Evolutionary conservation across 2,113 vertebrate species (phyloP).

Genomic region (Anoplopoma fimbria): DNA sequence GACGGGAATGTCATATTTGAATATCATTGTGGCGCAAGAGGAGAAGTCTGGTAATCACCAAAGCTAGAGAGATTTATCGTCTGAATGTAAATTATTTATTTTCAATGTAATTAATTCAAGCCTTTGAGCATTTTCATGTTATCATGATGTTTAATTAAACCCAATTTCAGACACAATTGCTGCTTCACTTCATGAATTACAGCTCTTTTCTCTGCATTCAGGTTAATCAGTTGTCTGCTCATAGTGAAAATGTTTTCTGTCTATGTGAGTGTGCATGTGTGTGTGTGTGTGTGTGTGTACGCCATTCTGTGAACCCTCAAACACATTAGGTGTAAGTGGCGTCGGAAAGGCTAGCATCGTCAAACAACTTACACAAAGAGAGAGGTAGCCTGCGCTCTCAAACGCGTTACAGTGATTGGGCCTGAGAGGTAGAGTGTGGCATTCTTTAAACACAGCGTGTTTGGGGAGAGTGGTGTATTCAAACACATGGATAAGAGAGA

Average conservation of each 20-base stretch:
- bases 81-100: slow-evolving; percentile 26
- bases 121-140: slow-evolving; percentile 2
- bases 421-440: slow-evolving; percentile 72
- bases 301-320: slow-evolving; percentile 43
- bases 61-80: background rate
- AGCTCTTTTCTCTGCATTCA: slow-evolving; percentile 34
- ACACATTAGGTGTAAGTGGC: slow-evolving; percentile 69
- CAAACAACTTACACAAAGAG: slow-evolving; percentile 75
- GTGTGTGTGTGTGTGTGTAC: slow-evolving; percentile 4
- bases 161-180: slow-evolving; percentile 24
- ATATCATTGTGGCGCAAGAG: background rate
- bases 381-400: slow-evolving; percentile 45
- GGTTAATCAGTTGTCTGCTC: slow-evolving; percentile 31
- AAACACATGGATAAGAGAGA: slow-evolving; percentile 75
- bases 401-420: slow-evolving; percentile 68
- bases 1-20: background rate
- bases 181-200: slow-evolving; percentile 43
- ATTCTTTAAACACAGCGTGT: slow-evolving; percentile 77
- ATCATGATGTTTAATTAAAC: slow-evolving; percentile 47
- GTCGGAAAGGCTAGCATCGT: slow-evolving; percentile 67
- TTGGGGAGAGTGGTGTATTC: slow-evolving; percentile 70
- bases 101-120: slow-evolving; percentile 24
- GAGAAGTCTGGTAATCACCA: background rate
- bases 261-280: slow-evolving; percentile 2
- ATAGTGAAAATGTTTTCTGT: background rate